Conservation (phyloP, 1,140 invertebrate species). For the Drosophila erecta region DNA sequence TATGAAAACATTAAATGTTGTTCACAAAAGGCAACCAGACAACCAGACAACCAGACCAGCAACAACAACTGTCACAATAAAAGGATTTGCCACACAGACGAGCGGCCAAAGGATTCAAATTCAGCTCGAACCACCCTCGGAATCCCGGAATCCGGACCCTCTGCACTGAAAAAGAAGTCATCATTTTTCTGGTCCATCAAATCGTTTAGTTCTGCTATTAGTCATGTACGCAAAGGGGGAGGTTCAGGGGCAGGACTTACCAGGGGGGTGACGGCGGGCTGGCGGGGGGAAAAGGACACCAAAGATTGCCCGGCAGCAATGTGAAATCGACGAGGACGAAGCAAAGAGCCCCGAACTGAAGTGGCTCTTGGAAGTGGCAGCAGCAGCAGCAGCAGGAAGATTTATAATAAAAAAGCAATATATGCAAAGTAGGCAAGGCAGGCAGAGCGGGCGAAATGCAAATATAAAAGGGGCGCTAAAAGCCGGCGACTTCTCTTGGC, state of each 20-base stretch:
- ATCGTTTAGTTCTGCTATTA: slow-evolving; percentile 84
- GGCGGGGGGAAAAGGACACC: not conserved
- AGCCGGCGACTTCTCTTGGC: slow-evolving; percentile 60
- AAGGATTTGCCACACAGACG: slow-evolving; percentile 69
- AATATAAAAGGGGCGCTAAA: not conserved
- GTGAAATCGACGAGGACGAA: slow-evolving; percentile 56
- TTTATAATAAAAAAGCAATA: slow-evolving; percentile 77
- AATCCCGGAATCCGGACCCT: not conserved
- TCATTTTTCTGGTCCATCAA: slow-evolving; percentile 84
- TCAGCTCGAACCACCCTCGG: slow-evolving; percentile 10
- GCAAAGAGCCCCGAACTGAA: slow-evolving; percentile 34
- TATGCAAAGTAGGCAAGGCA: slow-evolving; percentile 65
- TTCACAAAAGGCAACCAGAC: slow-evolving; percentile 61
- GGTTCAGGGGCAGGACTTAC: not conserved
- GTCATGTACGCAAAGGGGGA: slow-evolving; percentile 62
- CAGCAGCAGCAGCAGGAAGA: slow-evolving; percentile 45
- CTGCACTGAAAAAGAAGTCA: slow-evolving; percentile 71
- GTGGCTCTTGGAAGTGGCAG: slow-evolving; percentile 47
- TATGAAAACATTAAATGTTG: slow-evolving; percentile 83
- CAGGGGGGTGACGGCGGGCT: not conserved
- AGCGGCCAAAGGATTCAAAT: slow-evolving; percentile 30
- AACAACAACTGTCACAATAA: slow-evolving; percentile 83
- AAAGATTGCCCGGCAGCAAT: slow-evolving; percentile 37
- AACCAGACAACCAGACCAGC: slow-evolving; percentile 7
- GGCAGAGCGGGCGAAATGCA: not conserved